Evolutionary conservation across 2,797 vertebrate genomes (phyloP).

Genomic region (Aulostomus chinensis): DNA sequence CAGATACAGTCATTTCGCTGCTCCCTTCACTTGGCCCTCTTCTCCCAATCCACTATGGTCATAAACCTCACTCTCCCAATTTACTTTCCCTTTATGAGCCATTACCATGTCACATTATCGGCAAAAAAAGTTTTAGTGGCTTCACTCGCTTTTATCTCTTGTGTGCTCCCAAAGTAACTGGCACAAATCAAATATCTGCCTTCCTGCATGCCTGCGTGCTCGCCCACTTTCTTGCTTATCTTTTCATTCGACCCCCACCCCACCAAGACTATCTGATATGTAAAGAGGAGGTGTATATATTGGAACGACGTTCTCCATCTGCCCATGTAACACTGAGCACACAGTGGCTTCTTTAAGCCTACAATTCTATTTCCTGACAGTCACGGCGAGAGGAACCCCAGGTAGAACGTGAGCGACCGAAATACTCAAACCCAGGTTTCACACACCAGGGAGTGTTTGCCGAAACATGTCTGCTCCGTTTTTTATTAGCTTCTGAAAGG

Average conservation of each 20-base stretch:
- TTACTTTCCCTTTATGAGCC: conserved; percentile 64
- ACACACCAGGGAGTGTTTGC: conserved; percentile 29
- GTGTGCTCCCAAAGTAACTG: conserved; percentile 35
- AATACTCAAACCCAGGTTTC: conserved; percentile 20
- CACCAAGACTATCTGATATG: conserved; percentile 17
- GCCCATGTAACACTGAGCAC: conserved; percentile 8
- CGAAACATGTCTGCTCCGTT: conserved; percentile 28
- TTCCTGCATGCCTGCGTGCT: conserved; percentile 33
- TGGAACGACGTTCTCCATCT: not conserved
- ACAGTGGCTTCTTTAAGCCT: conserved; percentile 22
- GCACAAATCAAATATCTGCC: conserved; percentile 62
- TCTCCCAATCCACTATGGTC: conserved; percentile 22
- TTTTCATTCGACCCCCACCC: conserved; percentile 4
- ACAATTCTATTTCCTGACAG: conserved; percentile 31
- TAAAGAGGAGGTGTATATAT: conserved; percentile 13
- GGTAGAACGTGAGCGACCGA: conserved; percentile 6
- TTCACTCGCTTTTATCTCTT: conserved; percentile 43
- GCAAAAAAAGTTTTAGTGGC: conserved; percentile 37
- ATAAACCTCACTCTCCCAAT: conserved; percentile 55
- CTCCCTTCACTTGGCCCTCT: conserved; percentile 11
- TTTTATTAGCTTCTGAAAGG: conserved; percentile 10
- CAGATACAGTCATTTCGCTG: not conserved
- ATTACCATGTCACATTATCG: conserved; percentile 53
- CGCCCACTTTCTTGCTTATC: conserved; percentile 18
- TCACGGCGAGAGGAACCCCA: conserved; percentile 28